A percentile compares a stretch with the other conserved stretches of the same genome.
Conservation (phyloP, 1,140 invertebrate species). For the Atta colombica region DNA sequence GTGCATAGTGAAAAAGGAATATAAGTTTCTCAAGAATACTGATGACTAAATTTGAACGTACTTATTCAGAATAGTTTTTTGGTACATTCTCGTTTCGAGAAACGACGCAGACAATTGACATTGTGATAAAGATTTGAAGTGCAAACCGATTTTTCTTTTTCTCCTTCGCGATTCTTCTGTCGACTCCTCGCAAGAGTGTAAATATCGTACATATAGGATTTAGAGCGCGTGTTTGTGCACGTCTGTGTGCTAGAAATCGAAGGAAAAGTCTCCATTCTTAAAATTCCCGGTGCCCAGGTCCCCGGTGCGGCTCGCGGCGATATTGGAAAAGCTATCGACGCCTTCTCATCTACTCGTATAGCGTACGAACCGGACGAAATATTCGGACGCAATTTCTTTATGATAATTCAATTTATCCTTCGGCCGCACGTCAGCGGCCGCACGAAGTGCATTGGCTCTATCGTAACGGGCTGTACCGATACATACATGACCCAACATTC, state of each 20-base stretch:
- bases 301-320: conserved; percentile 45
- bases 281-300: conserved; percentile 68
- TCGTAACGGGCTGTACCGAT: conserved; percentile 54
- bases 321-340: conserved; percentile 76
- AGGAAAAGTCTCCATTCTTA: conserved; percentile 70
- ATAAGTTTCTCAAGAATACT: background rate
- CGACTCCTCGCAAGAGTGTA: conserved; percentile 27
- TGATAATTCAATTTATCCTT: conserved; percentile 80
- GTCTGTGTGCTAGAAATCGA: background rate
- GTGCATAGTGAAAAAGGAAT: background rate
- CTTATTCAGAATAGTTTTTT: background rate
- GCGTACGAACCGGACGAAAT: conserved; percentile 74
- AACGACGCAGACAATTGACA: conserved; percentile 42
- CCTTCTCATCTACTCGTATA: conserved; percentile 76
- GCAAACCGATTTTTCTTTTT: conserved; percentile 49
- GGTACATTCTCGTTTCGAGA: background rate
- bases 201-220: conserved; percentile 54
- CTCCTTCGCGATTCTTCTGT: conserved; percentile 28
- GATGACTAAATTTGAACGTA: conserved; percentile 2
- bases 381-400: conserved; percentile 79
- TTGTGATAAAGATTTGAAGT: conserved; percentile 61
- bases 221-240: conserved; percentile 14
- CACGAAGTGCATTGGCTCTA: conserved; percentile 22
- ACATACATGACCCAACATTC: conserved; percentile 62
- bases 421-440: conserved; percentile 44